A percentile compares a stretch with the other conserved stretches of the same genome.
These are phyloP conservation scores for Phyllostomus discolor DNA, from an alignment of 2,113 vertebrate species.

Conservation along the genomic window DNA sequence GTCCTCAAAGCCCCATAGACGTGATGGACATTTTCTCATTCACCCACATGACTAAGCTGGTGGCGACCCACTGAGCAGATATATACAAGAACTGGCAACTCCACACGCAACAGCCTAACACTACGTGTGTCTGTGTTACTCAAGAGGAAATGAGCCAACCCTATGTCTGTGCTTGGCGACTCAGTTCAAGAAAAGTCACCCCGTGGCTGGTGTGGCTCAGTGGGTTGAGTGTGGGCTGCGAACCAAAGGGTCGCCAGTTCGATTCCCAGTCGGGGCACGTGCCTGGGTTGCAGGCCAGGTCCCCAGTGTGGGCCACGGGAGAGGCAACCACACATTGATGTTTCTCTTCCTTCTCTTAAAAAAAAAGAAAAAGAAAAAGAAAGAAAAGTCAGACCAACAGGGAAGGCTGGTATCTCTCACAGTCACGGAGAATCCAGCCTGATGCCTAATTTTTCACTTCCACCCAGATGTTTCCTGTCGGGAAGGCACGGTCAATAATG, in stretches of 20 bases:
- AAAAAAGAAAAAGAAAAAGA: no score
- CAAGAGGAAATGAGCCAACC: background rate
- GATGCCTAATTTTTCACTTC: conserved; percentile 50
- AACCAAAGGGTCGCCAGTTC: no score
- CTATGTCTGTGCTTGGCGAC: fast-evolving
- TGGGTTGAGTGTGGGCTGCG: no score
- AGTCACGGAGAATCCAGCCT: background rate
- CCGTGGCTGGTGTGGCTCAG: no score
- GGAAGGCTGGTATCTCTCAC: conserved; percentile 1
- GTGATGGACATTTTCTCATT: background rate
- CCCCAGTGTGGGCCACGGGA: no score
- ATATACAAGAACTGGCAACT: background rate
- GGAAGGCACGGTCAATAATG: conserved; percentile 53
- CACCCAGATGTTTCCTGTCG: conserved; percentile 69
- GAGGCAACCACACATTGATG: no score
- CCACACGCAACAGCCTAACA: background rate
- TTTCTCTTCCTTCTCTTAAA: no score
- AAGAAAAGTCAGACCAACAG: background rate
- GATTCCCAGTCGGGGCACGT: no score
- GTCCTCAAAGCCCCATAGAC: background rate
- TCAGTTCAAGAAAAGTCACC: background rate
- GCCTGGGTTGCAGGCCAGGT: no score
- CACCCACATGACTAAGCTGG: background rate
- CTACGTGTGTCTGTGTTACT: background rate
- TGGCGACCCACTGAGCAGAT: background rate